These are phyloP conservation scores for Antechinus flavipes DNA, from an alignment of 2,113 vertebrate species.

Conservation along the genomic window DNA sequence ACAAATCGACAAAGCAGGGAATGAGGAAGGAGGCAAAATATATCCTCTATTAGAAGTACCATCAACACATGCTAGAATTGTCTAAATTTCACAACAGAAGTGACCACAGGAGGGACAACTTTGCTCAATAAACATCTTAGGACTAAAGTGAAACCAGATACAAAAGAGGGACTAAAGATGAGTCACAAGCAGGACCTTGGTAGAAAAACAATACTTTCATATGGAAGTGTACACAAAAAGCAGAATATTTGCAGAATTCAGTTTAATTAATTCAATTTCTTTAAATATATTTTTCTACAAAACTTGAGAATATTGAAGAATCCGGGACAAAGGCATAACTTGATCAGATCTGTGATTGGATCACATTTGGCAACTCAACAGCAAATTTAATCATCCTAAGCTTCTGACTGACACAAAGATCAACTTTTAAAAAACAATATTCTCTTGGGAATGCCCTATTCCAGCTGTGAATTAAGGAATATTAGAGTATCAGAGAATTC, in stretches of 20 bases:
- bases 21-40: not conserved
- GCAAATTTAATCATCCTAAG: not conserved
- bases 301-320: not conserved
- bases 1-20: not conserved
- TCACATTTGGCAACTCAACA: not conserved
- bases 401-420: not conserved
- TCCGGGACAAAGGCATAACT: not conserved
- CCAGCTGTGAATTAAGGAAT: not conserved
- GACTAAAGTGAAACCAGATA: not conserved
- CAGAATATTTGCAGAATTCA: too few relatives aligned
- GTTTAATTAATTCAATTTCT: too few relatives aligned
- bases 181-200: not conserved
- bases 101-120: not conserved
- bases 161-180: not conserved
- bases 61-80: not conserved
- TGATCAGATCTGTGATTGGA: not conserved
- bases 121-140: not conserved
- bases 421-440: not conserved
- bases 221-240: too few relatives aligned
- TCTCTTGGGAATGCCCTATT: not conserved
- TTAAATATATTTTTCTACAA: not conserved
- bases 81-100: not conserved
- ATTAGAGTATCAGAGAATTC: not conserved
- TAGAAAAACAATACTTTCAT: too few relatives aligned
- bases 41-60: not conserved